phyloP scores from a whole-genome alignment of 2,888 invertebrate genomes.

The Aporophyla lueneburgensis region DNA sequence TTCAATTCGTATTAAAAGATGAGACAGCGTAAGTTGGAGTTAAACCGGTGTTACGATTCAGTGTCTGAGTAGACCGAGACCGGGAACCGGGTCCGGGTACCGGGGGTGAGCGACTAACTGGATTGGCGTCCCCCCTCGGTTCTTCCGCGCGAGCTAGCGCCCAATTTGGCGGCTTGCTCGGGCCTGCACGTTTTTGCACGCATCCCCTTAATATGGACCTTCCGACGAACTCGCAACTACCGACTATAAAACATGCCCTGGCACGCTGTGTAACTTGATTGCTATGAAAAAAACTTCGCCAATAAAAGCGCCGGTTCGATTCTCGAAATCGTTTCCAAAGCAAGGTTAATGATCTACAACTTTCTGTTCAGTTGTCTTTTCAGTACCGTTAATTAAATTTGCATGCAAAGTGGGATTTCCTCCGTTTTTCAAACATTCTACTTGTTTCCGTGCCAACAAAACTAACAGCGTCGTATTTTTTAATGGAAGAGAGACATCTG shows the following conservation, averaged over 20 bases:
- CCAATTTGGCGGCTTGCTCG: conserved; percentile 79
- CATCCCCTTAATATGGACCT: conserved; percentile 77
- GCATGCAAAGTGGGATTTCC: conserved; percentile 21
- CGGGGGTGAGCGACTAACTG: conserved; percentile 75
- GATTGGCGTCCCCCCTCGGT: conserved; percentile 75
- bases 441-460: conserved; percentile 22
- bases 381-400: conserved; percentile 63
- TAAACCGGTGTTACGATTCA: conserved; percentile 72
- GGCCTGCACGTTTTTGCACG: conserved; percentile 81
- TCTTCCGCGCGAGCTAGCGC: conserved; percentile 80
- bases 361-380: conserved; percentile 61
- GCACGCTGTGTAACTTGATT: conserved; percentile 65
- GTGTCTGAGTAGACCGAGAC: conserved; percentile 56
- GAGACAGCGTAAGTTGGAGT: conserved; percentile 67
- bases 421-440: conserved; percentile 20
- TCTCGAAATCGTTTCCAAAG: conserved; percentile 55
- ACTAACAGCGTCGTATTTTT: conserved; percentile 33
- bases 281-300: conserved; percentile 69
- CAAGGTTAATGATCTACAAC: conserved; percentile 69
- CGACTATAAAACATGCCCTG: conserved; percentile 69
- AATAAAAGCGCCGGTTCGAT: conserved; percentile 71
- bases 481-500: conserved; percentile 26
- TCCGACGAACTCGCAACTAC: conserved; percentile 65
- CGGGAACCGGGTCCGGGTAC: conserved; percentile 28
- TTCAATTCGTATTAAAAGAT: conserved; percentile 67